Conservation (phyloP, 37 sponge, comb jelly and placozoan genomes). For the Oopsacas minuta region DNA sequence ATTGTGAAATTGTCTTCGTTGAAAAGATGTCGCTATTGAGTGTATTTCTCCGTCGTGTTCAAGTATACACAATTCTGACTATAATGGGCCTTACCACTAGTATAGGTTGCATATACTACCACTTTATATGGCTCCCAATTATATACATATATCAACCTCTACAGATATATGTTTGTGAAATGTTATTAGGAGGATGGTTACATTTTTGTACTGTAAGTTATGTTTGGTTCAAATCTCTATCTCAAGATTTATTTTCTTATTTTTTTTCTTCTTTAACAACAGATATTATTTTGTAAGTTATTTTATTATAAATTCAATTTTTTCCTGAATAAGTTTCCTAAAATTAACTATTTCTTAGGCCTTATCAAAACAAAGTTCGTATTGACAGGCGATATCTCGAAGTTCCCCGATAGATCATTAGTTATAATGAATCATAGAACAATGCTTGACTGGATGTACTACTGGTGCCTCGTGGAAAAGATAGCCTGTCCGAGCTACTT, state of each 20-base stretch:
- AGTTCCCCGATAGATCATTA: background rate
- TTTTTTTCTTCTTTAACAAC: background rate
- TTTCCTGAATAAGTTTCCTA: background rate
- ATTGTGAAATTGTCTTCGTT: background rate
- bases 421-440: constrained; percentile 65
- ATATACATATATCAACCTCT: background rate
- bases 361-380: background rate
- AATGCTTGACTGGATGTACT: constrained; percentile 71
- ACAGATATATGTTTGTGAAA: background rate
- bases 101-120: background rate
- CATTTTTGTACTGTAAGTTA: background rate
- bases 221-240: background rate
- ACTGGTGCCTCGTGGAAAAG: constrained; percentile 44
- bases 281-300: background rate
- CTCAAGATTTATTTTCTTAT: background rate
- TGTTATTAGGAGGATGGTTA: background rate
- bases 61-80: background rate
- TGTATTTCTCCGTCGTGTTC: background rate
- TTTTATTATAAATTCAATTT: background rate
- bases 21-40: background rate
- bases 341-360: background rate
- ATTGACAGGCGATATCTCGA: background rate
- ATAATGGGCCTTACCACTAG: background rate
- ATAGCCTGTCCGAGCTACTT: constrained; percentile 33
- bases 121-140: background rate